phyloP scores from a whole-genome alignment of 1,140 invertebrate species.

The Drosophila kikkawai region DNA sequence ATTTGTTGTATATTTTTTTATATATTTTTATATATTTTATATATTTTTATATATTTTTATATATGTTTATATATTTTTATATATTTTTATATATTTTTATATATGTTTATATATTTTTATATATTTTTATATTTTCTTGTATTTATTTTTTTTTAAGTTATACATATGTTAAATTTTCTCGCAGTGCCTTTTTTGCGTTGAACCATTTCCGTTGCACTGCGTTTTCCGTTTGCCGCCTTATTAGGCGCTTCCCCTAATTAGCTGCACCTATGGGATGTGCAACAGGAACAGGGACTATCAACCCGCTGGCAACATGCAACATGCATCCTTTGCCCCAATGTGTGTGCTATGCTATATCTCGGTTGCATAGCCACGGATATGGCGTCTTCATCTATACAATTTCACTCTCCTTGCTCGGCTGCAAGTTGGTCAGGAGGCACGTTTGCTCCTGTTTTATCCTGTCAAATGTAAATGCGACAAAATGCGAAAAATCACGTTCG shows the following conservation, averaged over 20 bases:
- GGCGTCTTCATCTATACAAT: slow-evolving; percentile 10
- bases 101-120: no score
- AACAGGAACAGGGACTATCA: slow-evolving; percentile 27
- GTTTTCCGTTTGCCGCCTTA: slow-evolving; percentile 59
- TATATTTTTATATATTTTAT: no score
- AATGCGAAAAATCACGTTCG: slow-evolving; percentile 74
- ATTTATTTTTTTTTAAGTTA: no score
- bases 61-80: no score
- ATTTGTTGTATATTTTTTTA: no score
- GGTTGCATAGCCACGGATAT: slow-evolving; percentile 6
- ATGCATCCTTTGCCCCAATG: neutral
- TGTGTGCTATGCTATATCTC: neutral
- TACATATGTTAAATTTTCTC: slow-evolving; percentile 3
- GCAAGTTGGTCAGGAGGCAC: slow-evolving; percentile 36
- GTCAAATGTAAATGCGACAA: slow-evolving; percentile 67
- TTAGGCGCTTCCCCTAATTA: slow-evolving; percentile 73
- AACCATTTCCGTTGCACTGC: slow-evolving; percentile 61
- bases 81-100: no score
- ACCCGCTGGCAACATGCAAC: slow-evolving; percentile 1
- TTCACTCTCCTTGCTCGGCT: neutral
- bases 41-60: no score
- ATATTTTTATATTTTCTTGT: no score
- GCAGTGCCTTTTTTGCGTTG: slow-evolving; percentile 22
- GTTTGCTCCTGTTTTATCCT: slow-evolving; percentile 4
- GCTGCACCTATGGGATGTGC: slow-evolving; percentile 42